Percentiles rank a stretch among this genome's conserved stretches.
Conservation (phyloP, 2,797 vertebrate genomes). For the Hirundo rustica region DNA sequence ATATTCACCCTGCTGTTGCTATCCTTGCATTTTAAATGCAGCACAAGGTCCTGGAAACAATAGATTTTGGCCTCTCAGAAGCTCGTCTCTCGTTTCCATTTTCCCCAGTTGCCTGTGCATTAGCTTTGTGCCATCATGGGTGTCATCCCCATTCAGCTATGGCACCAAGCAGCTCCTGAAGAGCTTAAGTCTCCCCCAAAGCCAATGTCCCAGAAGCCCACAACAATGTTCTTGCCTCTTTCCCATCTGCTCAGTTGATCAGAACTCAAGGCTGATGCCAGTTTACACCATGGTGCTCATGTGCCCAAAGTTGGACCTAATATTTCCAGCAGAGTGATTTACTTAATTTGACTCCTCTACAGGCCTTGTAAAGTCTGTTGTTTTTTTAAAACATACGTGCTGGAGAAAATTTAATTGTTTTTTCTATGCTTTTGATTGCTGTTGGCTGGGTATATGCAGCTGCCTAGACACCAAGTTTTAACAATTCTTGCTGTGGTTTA, state of each 20-base stretch:
- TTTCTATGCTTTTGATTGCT: background rate
- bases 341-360: background rate
- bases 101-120: background rate
- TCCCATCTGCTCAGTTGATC: background rate
- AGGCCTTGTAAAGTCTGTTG: background rate
- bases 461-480: constrained; percentile 17
- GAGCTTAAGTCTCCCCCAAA: background rate
- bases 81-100: background rate
- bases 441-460: constrained; percentile 1
- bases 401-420: background rate
- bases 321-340: background rate
- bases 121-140: fast-evolving
- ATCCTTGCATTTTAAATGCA: background rate
- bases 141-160: background rate
- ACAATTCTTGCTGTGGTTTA: constrained; percentile 60
- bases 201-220: fast-evolving
- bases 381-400: background rate
- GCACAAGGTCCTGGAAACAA: background rate
- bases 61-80: background rate
- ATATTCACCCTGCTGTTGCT: background rate
- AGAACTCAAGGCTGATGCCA: background rate
- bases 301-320: background rate
- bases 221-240: background rate
- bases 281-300: background rate
- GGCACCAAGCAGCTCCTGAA: background rate